These are phyloP conservation scores for Candoia aspera DNA, from an alignment of 2,113 vertebrate species.

Conservation along the genomic window DNA sequence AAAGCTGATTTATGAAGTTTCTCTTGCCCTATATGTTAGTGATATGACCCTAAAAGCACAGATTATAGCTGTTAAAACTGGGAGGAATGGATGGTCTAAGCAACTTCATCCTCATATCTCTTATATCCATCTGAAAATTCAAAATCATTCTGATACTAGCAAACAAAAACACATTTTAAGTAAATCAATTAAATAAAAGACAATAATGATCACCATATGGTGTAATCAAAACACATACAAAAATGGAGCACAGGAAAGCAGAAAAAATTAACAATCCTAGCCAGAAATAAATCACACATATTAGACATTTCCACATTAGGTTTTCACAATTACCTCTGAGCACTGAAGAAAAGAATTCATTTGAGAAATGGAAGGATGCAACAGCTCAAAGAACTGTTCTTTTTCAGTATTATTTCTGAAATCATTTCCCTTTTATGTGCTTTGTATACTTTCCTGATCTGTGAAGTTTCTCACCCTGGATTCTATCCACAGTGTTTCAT, in stretches of 20 bases:
- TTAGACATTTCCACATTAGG: slow-evolving; percentile 35
- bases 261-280: slow-evolving; percentile 58
- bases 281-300: slow-evolving; percentile 56
- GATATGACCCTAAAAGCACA: slow-evolving; percentile 21
- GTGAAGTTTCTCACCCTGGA: slow-evolving; percentile 39
- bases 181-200: slow-evolving; percentile 28
- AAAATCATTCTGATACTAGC: slow-evolving; percentile 58
- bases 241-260: slow-evolving; percentile 58
- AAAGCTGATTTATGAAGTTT: slow-evolving; percentile 59
- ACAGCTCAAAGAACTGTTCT: slow-evolving; percentile 1
- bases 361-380: slow-evolving; percentile 29
- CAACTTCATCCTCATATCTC: slow-evolving; percentile 46
- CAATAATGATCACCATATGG: slow-evolving; percentile 52
- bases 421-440: slow-evolving; percentile 34
- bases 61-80: slow-evolving; percentile 56
- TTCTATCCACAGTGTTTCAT: slow-evolving; percentile 44
- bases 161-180: slow-evolving; percentile 61
- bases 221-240: slow-evolving; percentile 29
- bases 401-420: slow-evolving; percentile 32
- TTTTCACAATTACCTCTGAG: slow-evolving; percentile 43
- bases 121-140: slow-evolving; percentile 57
- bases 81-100: slow-evolving; percentile 31
- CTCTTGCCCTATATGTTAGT: slow-evolving; percentile 35
- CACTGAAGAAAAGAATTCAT: slow-evolving; percentile 46
- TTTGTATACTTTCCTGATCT: slow-evolving; percentile 33